Conservation (phyloP, 2,888 invertebrate genomes). For the Epirrhoe alternata region DNA sequence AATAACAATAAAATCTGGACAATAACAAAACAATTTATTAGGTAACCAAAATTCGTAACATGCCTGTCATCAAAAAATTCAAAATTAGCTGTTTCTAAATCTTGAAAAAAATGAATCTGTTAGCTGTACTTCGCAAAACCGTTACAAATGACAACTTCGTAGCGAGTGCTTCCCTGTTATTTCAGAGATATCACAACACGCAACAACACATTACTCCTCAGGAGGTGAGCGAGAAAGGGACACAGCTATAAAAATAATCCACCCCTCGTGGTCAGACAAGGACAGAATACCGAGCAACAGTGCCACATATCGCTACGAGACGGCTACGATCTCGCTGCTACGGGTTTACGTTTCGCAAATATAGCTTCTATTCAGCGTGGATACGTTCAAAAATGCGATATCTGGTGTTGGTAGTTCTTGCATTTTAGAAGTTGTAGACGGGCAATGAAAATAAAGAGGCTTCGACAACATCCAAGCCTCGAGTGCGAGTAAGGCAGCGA, state of each 20-base stretch:
- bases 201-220: constrained; percentile 85
- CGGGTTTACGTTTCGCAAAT: constrained; percentile 37
- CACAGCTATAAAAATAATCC: constrained; percentile 69
- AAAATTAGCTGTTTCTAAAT: background rate
- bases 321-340: constrained; percentile 53
- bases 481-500: constrained; percentile 69
- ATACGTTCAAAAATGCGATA: constrained; percentile 49
- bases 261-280: constrained; percentile 58
- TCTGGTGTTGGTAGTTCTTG: constrained; percentile 43
- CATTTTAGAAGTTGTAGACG: constrained; percentile 57
- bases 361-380: constrained; percentile 29
- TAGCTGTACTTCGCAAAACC: constrained; percentile 71
- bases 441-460: constrained; percentile 69
- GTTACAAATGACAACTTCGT: constrained; percentile 85
- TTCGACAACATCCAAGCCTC: constrained; percentile 36
- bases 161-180: constrained; percentile 86
- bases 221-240: constrained; percentile 73
- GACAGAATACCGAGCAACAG: constrained; percentile 74
- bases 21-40: no score
- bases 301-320: constrained; percentile 66
- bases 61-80: no score
- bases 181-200: constrained; percentile 86
- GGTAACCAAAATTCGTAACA: no score
- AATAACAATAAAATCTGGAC: no score
- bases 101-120: constrained; percentile 52